phyloP scores from a whole-genome alignment of 2,113 vertebrate species.

The Kryptolebias marmoratus region DNA sequence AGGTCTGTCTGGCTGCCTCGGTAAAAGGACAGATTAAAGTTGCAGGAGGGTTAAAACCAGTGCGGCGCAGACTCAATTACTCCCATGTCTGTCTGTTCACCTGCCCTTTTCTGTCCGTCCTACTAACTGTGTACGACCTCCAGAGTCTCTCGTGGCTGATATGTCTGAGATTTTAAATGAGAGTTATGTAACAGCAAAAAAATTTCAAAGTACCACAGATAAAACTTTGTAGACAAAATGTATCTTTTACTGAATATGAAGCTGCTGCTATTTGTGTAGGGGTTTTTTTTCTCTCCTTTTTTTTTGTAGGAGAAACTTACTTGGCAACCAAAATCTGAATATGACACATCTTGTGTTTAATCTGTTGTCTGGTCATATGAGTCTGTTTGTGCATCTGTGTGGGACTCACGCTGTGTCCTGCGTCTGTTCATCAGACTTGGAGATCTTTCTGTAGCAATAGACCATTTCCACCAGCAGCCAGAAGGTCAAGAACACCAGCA shows the following conservation, averaged over 20 bases:
- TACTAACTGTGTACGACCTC: background rate
- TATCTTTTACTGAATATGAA: background rate
- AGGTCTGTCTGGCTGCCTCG: slow-evolving; percentile 28
- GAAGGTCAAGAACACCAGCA: slow-evolving; percentile 94
- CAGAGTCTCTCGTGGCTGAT: slow-evolving; percentile 9
- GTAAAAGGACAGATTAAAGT: slow-evolving; percentile 58
- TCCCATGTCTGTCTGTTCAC: slow-evolving; percentile 24
- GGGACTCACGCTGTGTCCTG: slow-evolving; percentile 93
- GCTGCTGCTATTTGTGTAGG: background rate
- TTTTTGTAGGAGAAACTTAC: background rate
- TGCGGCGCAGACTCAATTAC: slow-evolving; percentile 46
- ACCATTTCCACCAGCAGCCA: slow-evolving; percentile 98
- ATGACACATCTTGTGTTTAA: background rate
- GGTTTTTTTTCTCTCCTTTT: too few species aligned
- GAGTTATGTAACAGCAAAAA: slow-evolving; percentile 3
- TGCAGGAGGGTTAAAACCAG: slow-evolving; percentile 40
- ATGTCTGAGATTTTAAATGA: slow-evolving; percentile 17
- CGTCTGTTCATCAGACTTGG: slow-evolving; percentile 90
- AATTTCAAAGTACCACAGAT: background rate
- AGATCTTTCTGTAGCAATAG: slow-evolving; percentile 98
- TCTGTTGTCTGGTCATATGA: background rate
- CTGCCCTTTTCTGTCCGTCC: slow-evolving; percentile 2
- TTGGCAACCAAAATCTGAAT: background rate
- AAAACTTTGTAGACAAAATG: background rate
- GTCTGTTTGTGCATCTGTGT: slow-evolving; percentile 8